phyloP scores from a whole-genome alignment of 2,888 invertebrate genomes.

The Neria commutata region DNA sequence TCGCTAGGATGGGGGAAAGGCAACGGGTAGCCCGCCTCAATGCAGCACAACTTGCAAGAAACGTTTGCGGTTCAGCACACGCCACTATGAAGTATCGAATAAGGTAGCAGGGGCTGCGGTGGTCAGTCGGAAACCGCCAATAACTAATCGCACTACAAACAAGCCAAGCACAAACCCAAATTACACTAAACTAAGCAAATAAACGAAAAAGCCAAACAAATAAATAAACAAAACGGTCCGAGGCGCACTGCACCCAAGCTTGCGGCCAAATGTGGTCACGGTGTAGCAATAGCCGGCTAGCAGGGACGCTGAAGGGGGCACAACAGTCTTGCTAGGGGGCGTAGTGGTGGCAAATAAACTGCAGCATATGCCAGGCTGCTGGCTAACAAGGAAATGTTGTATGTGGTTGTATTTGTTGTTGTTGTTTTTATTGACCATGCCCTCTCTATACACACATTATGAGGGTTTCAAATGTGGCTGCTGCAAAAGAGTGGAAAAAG shows the following conservation, averaged over 20 bases:
- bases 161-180: conserved; percentile 37
- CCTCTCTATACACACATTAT: no score
- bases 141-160: neutral
- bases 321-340: neutral
- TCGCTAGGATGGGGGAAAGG: neutral
- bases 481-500: neutral
- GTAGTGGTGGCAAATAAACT: neutral
- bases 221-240: neutral
- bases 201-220: conserved; percentile 37
- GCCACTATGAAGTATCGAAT: no score
- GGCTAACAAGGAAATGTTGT: neutral
- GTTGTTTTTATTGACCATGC: neutral
- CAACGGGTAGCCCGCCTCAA: neutral
- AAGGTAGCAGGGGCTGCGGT: no score
- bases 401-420: neutral
- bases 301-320: no score
- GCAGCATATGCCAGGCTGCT: neutral
- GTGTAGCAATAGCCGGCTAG: no score
- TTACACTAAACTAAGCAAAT: no score
- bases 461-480: no score
- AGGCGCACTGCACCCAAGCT: no score
- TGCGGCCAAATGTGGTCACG: no score
- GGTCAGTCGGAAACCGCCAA: neutral
- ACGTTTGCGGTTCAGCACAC: no score
- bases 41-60: neutral